These are phyloP conservation scores for Ceyx melanurus DNA, from an alignment of 2,113 vertebrate species.

Conservation along the genomic window DNA sequence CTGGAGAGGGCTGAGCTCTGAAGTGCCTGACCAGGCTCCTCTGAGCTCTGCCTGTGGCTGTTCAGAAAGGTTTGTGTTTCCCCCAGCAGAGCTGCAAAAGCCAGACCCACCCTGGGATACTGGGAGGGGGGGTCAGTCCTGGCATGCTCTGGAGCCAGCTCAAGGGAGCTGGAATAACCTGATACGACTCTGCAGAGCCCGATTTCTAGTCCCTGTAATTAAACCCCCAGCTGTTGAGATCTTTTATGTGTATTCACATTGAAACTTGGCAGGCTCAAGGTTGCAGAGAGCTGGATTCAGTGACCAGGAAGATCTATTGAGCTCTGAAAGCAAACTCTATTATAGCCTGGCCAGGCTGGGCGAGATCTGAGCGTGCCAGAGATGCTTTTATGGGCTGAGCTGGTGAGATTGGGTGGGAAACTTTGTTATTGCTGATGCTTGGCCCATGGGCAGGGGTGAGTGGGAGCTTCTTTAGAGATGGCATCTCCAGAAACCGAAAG, in stretches of 20 bases:
- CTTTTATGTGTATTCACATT: not conserved
- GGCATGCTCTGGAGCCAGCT: not conserved
- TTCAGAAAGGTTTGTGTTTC: not conserved
- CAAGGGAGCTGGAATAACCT: constrained; percentile 25
- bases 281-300: not conserved
- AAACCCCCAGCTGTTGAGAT: constrained; percentile 34
- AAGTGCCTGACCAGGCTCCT: not conserved
- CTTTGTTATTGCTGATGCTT: not conserved
- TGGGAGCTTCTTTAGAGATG: not conserved
- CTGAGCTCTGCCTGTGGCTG: not conserved
- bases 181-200: not conserved
- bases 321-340: not conserved
- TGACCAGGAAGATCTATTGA: not conserved
- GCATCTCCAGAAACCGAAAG: not conserved
- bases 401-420: not conserved
- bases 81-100: not conserved
- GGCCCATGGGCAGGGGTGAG: not conserved
- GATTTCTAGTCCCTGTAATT: constrained; percentile 23
- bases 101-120: not conserved
- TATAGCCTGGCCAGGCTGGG: not conserved
- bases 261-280: not conserved
- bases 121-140: not conserved
- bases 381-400: not conserved
- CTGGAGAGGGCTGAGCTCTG: not conserved
- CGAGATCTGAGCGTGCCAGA: not conserved